Evolutionary conservation across 2,113 vertebrate genomes (phyloP), one percentile per base, ranked within the genome.

Genomic region (Setophaga petechia): DNA sequence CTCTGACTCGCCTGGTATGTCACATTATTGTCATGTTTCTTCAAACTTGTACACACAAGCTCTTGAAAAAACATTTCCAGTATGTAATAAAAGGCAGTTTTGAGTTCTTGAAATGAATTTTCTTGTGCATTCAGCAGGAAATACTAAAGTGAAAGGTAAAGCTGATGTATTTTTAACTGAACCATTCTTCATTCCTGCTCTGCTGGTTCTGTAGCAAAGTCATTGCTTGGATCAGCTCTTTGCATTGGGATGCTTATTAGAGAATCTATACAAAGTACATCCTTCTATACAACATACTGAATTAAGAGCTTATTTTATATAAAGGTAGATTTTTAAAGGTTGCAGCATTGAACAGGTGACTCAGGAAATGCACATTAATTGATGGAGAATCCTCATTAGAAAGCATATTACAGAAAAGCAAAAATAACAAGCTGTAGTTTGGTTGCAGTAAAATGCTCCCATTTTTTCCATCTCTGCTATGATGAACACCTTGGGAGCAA

Each of bases 11-110:
- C 27, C 31, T 55, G 57, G 2, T 91, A 16, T 68, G 75, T 65
- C 88, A 89, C 19, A 0, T 69, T 63, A 28, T 23, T 95, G 82
- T 89, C 35, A 35, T 65, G 73, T 54, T 74, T 90, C 90, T 93
- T 90, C 88, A 31, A 52, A 93, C 71, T 87, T 95, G 87, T 95
- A 46, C 24, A 77, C 6, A 35, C 78, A 46, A 87, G 69, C 75
- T 94, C 68, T 71, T 94, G 91, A 49, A 43, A 92, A 90, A 90
- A 17, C 15, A 0, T 66, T 80, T 87, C 79, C 63, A 87, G 51
- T 71, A 67, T 75, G 52, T 93, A 97, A 95, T 96, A 97, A 96
- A 96, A 95, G 76, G 83, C 47, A 76, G 51, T 84, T 87, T 73
- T 52, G 83, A 90, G 72, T 90, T 76, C 47, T 54, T 91, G 76